These are phyloP conservation scores for Meganola albula DNA, from an alignment of 2,888 invertebrate species.

Conservation along the genomic window DNA sequence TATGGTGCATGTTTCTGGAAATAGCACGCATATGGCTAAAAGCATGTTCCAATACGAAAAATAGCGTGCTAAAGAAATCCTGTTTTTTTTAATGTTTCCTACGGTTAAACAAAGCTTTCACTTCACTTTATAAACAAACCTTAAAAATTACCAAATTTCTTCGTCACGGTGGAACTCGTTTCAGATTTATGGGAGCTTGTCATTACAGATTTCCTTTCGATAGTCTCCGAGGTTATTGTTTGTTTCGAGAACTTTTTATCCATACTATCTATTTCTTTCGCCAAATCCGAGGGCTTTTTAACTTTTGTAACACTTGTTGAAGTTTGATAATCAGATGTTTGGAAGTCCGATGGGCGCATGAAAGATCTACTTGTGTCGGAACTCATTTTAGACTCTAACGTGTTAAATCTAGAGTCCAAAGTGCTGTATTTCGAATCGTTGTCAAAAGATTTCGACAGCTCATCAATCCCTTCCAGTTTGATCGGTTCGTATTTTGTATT, in stretches of 20 bases:
- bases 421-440: conserved; percentile 71
- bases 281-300: conserved; percentile 57
- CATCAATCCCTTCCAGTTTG: conserved; percentile 70
- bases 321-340: conserved; percentile 54
- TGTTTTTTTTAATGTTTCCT: conserved; percentile 5
- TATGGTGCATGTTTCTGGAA: too few relatives aligned
- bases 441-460: conserved; percentile 71
- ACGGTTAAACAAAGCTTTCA: conserved; percentile 16
- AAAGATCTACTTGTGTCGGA: conserved; percentile 71
- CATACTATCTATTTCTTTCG: conserved; percentile 75
- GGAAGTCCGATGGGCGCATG: conserved; percentile 73
- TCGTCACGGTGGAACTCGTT: conserved; percentile 75
- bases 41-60: too few relatives aligned
- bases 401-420: conserved; percentile 64
- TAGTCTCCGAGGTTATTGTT: conserved; percentile 82
- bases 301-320: conserved; percentile 45
- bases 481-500: conserved; percentile 70
- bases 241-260: conserved; percentile 82
- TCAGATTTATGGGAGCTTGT: conserved; percentile 80
- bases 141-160: conserved; percentile 72
- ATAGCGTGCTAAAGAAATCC: too few relatives aligned
- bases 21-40: too few relatives aligned
- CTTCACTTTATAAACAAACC: conserved; percentile 13
- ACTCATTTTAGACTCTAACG: conserved; percentile 64
- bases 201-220: conserved; percentile 82